phyloP scores from a whole-genome alignment of 2,797 vertebrate genomes.

The Chelmon rostratus region DNA sequence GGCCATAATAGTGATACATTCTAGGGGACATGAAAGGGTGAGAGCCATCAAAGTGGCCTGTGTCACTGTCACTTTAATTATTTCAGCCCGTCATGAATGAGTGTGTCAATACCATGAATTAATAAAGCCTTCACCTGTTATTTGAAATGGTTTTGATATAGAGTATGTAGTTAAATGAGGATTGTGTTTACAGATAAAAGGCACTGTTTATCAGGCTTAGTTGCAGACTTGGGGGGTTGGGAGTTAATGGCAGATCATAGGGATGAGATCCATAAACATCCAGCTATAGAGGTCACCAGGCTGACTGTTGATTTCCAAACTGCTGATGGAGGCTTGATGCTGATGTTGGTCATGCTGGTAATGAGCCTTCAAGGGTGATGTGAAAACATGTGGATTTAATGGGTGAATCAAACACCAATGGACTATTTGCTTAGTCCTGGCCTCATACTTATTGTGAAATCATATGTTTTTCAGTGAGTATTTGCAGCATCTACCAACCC shows the following conservation, averaged over 20 bases:
- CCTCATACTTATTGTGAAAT: too few relatives aligned
- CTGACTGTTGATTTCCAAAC: background rate
- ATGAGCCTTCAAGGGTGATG: too few relatives aligned
- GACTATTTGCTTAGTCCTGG: too few relatives aligned
- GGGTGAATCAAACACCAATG: too few relatives aligned
- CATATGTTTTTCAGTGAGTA: too few relatives aligned
- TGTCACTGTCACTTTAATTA: background rate
- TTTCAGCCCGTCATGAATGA: background rate
- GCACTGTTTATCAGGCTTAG: background rate
- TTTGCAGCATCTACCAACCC: too few relatives aligned
- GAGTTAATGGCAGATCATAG: background rate
- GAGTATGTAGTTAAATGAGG: background rate
- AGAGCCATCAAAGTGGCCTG: background rate
- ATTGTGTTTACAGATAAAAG: background rate
- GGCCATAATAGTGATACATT: slow-evolving; percentile 17
- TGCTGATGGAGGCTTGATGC: background rate
- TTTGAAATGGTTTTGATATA: background rate
- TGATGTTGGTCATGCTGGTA: background rate
- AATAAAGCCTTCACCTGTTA: background rate
- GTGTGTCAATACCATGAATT: background rate
- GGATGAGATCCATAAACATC: background rate
- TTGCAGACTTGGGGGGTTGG: background rate
- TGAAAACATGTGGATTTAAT: too few relatives aligned
- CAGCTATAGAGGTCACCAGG: background rate
- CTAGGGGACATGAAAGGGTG: slow-evolving; percentile 2